These are phyloP conservation scores for Polyommatus iphigenia DNA, from an alignment of 2,888 invertebrate species.

Conservation along the genomic window DNA sequence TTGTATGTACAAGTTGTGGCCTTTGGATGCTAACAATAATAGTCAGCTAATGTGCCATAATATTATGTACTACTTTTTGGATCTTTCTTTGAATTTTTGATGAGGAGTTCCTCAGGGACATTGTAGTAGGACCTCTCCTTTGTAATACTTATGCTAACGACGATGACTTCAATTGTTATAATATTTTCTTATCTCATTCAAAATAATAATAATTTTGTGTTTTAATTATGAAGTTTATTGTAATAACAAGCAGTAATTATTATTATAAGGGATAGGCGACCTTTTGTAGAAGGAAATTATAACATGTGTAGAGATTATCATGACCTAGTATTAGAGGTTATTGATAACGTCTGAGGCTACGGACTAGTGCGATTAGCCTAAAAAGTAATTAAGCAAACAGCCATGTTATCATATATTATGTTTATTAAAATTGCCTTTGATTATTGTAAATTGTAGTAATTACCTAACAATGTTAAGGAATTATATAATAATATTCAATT, in stretches of 20 bases:
- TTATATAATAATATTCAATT: background rate
- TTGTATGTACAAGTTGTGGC: background rate
- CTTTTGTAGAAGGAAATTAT: slow-evolving; percentile 22
- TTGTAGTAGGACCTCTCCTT: background rate
- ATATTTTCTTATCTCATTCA: background rate
- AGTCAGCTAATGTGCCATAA: background rate
- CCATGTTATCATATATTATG: background rate
- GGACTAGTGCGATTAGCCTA: background rate
- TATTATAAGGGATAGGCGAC: background rate
- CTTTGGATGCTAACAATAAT: background rate
- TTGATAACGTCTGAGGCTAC: slow-evolving; percentile 12
- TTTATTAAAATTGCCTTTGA: background rate
- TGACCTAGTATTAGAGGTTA: slow-evolving; percentile 25
- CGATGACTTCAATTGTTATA: background rate
- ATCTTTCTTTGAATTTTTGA: background rate
- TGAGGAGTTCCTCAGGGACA: background rate
- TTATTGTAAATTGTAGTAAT: no score
- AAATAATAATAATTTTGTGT: background rate
- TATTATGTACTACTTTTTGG: background rate
- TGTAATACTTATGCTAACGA: background rate
- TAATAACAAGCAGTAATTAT: slow-evolving; percentile 23
- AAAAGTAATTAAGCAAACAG: background rate
- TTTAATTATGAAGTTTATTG: background rate
- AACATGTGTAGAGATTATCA: slow-evolving; percentile 10
- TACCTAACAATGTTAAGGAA: background rate